Evolutionary conservation across 2,888 invertebrate genomes (phyloP).

Genomic region (Thumatha senex): DNA sequence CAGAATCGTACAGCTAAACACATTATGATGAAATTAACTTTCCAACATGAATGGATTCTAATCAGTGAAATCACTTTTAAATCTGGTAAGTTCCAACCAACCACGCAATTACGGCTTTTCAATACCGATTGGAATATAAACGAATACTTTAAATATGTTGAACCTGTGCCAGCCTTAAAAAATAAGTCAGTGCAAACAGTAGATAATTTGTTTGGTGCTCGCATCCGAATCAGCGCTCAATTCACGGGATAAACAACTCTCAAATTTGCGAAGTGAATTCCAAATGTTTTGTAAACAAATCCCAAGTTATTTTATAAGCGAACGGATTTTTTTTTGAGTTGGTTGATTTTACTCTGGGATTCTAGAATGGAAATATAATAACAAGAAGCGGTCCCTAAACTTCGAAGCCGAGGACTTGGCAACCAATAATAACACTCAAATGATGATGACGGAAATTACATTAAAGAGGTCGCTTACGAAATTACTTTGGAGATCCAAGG

Average conservation of each 20-base stretch:
- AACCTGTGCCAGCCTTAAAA: constrained; percentile 33
- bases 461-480: constrained; percentile 36
- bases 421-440: no score
- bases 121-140: neutral
- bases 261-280: constrained; percentile 37
- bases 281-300: constrained; percentile 52
- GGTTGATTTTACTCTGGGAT: constrained; percentile 51
- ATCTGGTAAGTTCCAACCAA: constrained; percentile 85
- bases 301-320: constrained; percentile 45
- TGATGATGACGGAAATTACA: no score
- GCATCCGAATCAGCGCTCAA: constrained; percentile 51
- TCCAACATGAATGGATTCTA: constrained; percentile 93
- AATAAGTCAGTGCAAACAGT: constrained; percentile 41
- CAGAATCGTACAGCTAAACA: constrained; percentile 89
- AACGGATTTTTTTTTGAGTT: constrained; percentile 54
- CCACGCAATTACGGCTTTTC: neutral
- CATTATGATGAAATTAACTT: constrained; percentile 89
- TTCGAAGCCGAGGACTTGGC: no score
- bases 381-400: no score
- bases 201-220: constrained; percentile 56
- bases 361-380: no score
- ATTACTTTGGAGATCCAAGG: no score
- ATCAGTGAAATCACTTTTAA: constrained; percentile 94
- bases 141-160: neutral
- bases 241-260: constrained; percentile 51